These are phyloP conservation scores for Mycetomoellerius zeteki DNA, from an alignment of 1,140 invertebrate species.

Conservation along the genomic window DNA sequence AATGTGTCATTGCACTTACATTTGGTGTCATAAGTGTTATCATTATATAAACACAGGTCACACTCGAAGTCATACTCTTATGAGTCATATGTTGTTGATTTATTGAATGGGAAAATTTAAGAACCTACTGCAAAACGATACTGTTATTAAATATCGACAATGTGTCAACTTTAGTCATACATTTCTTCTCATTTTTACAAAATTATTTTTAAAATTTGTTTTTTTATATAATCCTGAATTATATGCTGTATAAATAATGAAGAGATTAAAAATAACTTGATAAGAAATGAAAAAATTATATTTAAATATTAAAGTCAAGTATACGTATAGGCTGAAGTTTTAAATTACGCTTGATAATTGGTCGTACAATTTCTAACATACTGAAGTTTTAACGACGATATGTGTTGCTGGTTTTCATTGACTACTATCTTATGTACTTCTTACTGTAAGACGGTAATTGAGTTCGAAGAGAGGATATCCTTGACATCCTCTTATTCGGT, in stretches of 20 bases:
- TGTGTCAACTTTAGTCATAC: slow-evolving; percentile 23
- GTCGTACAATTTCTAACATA: background rate
- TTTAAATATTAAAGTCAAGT: background rate
- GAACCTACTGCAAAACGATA: background rate
- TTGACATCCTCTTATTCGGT: slow-evolving; percentile 72
- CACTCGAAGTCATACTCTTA: background rate
- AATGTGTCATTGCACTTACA: background rate
- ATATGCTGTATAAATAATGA: background rate
- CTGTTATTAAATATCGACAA: slow-evolving; percentile 40
- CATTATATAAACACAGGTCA: slow-evolving; percentile 13
- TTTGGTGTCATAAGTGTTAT: background rate
- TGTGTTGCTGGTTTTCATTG: slow-evolving; percentile 12
- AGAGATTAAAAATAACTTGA: background rate
- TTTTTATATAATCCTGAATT: background rate
- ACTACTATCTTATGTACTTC: background rate
- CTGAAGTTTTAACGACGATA: background rate
- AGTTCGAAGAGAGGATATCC: slow-evolving; percentile 68
- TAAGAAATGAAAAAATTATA: background rate
- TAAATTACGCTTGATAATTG: slow-evolving; percentile 5
- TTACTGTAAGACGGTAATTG: slow-evolving; percentile 24
- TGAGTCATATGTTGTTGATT: slow-evolving; percentile 58
- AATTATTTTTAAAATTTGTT: background rate
- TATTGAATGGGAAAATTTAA: slow-evolving; percentile 68
- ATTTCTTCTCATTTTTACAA: background rate
- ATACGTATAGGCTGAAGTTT: background rate